Evolutionary conservation across 2,888 invertebrate species (phyloP), one percentile per base, ranked within the genome.

Genomic region (Aphodius granarius): DNA sequence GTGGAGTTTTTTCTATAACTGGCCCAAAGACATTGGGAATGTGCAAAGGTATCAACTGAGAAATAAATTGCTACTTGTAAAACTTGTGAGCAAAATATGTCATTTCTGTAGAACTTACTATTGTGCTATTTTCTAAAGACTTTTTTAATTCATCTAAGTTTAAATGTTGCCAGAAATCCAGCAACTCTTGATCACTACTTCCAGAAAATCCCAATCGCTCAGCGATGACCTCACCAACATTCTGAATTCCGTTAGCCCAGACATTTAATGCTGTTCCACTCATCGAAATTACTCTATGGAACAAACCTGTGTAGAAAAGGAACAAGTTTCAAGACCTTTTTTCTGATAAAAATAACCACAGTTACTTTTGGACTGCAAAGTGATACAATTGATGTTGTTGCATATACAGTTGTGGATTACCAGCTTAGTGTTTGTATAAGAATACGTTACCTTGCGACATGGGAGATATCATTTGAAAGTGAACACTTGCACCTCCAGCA

Each of bases 281-380:
- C 20, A 71, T 70, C 13, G 73, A 63, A 16, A 76, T 76, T 4
- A 71, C 76, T 62, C 21, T 73, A 71, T 76, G 76, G 63, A 73
- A 76, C 4, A 76, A 64, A 16, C 76, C 76, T 76, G 23, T n/a
- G n/a, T n/a, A n/a, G 18, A 65, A 16, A 74, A 43, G 9, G 13
- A 43, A 43, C 64, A 6, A 43, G 43, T 43, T 43, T 43, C 9
- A 43, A n/a, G n/a, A 13, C n/a, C 4, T 43, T 9, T 43, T 43
- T n/a, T n/a, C 13, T 43, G 43, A n/a, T n/a, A n/a, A n/a, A n/a
- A n/a, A n/a, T n/a, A n/a, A n/a, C n/a, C n/a, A 43, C 43, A 43
- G 3, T 43, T n/a, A n/a, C n/a, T n/a, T n/a, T n/a, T n/a, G n/a
- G n/a, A n/a, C n/a, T n/a, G n/a, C n/a, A n/a, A n/a, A n/a, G n/a